phyloP scores from a whole-genome alignment of 2,888 invertebrate genomes.

The Pristionchus japonicus region DNA sequence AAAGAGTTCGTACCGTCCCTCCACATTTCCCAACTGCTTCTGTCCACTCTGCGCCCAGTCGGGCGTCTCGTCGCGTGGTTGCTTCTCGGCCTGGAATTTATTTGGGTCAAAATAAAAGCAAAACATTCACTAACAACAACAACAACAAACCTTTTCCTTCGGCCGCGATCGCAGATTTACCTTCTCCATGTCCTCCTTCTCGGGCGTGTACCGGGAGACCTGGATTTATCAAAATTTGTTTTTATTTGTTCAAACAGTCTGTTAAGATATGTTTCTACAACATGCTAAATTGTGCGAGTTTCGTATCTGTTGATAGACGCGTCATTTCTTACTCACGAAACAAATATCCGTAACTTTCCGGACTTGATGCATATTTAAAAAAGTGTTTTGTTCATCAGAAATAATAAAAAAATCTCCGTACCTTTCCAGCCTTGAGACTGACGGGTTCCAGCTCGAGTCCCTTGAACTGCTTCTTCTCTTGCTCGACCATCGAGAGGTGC shows the following conservation, averaged over 20 bases:
- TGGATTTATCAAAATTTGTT: neutral
- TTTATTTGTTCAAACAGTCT: too few species aligned
- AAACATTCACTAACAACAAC: too few species aligned
- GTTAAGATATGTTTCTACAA: neutral
- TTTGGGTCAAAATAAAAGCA: neutral
- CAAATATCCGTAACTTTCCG: too few species aligned
- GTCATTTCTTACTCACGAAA: too few species aligned
- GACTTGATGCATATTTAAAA: too few species aligned
- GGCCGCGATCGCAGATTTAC: conserved; percentile 59
- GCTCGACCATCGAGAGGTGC: conserved; percentile 57
- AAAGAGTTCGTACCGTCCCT: conserved; percentile 43
- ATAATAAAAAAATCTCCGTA: neutral
- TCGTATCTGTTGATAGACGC: neutral
- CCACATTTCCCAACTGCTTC: conserved; percentile 53
- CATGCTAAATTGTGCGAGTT: neutral
- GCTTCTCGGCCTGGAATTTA: neutral
- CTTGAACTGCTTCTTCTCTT: conserved; percentile 64
- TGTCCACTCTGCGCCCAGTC: conserved; percentile 59
- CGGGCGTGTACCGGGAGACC: conserved; percentile 67
- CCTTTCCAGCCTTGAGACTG: conserved; percentile 69
- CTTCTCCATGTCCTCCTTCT: conserved; percentile 68
- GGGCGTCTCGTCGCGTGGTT: conserved; percentile 52
- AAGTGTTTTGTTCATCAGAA: too few species aligned
- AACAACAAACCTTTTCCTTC: too few species aligned
- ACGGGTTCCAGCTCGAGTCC: conserved; percentile 71